Evolutionary conservation across 2,113 vertebrate species (phyloP), one percentile per base, ranked within the genome.

Genomic region (Myxocyprinus asiaticus): DNA sequence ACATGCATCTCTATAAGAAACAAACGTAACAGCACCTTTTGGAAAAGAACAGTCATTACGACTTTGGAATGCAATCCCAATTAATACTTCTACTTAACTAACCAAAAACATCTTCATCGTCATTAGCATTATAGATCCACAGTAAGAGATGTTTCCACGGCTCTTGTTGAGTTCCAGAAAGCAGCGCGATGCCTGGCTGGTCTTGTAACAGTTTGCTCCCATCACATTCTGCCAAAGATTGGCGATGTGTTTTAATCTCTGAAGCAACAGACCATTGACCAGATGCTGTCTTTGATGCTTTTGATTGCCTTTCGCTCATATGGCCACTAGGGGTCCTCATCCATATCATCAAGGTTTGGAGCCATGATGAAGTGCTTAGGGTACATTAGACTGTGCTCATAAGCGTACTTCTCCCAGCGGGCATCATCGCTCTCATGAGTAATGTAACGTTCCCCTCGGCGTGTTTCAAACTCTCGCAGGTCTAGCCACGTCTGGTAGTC

Each of bases 401-500:
- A 93, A 0, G 97, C 95, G 0, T 96, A 94, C 86, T 96, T 95
- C 88, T 98, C 96, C 97, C 97, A 99, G 75, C 97, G 97, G 0
- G 95, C 95, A 22, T 99, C 97, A 0, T 99, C 97, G 0, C 97
- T 99, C 88, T 99, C 97, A 0, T 99, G 97, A 61, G 97, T 99
- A 84, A 99, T 99, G 80, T 98, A 99, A 85, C 97, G 97, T 83
- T 99, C 97, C 1, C 97, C 97, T 65, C 95, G 92, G 51, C 96
- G 95, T 0, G 96, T 98, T 91, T 99, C 97, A 75, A 99, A 98
- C 89, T 99, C 97, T 90, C 97, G 93, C 85, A 99, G 94, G 88
- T 99, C 97, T 87, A 99, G 91, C 97, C 97, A 99, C 0, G 96
- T 98, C 89, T 98, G 97, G 88, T 99, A 99, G 91, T 98, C 97